Evolutionary conservation across 1,140 invertebrate genomes (phyloP), one percentile per base, ranked within the genome.

Genomic region (Phthorimaea operculella): DNA sequence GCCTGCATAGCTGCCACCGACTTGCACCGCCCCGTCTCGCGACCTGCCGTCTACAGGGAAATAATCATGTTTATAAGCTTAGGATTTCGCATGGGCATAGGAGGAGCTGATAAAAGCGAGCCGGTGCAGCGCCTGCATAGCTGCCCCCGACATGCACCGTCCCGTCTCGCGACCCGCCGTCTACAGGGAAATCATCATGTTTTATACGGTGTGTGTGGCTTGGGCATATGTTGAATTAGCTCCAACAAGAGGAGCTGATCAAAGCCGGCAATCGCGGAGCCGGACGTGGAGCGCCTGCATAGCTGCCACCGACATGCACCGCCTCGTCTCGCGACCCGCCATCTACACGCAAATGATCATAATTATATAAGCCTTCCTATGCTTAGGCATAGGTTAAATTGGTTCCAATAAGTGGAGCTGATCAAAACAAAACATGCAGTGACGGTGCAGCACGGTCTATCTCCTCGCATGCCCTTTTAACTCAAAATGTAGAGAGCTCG

Each of bases 271-370:
- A 49, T 92, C 88, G 61, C 92, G 88, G 48, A 95, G 87, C 59
- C 95, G 92, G 72, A n/a, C 92, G 72, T 94, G 92, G 51, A 95
- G 85, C 34, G 91, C 89, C 70, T 92, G 90, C 88, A 94, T 90
- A 14, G 92, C 90, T 66, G 92, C 89, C 56, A 90, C 88, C 68
- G 91, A 92, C 87, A 92, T 91, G 64, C 89, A 90, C 64, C 89
- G 82, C 34, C 86, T 86, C 18, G 81, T 84, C 71, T 81, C 76
- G 66, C 76, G 75, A 76, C 76, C 76, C 72, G 76, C 74, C 73
- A 74, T 82, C 76, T 85, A 67, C 21, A 28, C 2, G 21, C 2
- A 28, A 28, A 42, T 1, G 14, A 62, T 33, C 44, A 58, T 4
- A 42, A n/a, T n/a, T 14, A 36, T 21, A n/a, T 28, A n/a, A n/a